phyloP scores from a whole-genome alignment of 2,113 vertebrate species.

The Cebidichthys violaceus region DNA sequence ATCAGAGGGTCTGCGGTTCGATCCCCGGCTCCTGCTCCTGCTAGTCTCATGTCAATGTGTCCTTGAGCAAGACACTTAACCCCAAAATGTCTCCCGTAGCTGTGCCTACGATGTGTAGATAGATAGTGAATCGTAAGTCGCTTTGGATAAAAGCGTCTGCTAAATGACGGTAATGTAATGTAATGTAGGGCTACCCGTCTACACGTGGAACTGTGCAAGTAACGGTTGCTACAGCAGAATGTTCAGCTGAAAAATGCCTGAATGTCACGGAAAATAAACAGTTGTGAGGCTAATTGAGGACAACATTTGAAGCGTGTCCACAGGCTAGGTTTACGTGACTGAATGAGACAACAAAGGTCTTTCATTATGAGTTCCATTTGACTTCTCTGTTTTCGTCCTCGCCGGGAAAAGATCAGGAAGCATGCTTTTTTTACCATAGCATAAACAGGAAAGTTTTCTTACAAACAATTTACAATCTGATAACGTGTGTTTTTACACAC shows the following conservation, averaged over 20 bases:
- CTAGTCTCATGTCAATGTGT: too few relatives aligned
- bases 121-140: too few relatives aligned
- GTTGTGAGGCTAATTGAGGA: constrained; percentile 1
- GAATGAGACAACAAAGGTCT: constrained; percentile 29
- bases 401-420: background rate
- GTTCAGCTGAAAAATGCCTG: background rate
- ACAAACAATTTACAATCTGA: constrained; percentile 18
- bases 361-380: constrained; percentile 8
- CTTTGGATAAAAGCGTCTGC: too few relatives aligned
- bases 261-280: background rate
- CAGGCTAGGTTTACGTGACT: constrained; percentile 12
- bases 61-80: too few relatives aligned
- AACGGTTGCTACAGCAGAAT: background rate
- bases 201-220: background rate
- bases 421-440: background rate
- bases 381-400: background rate
- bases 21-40: too few relatives aligned
- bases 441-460: constrained; percentile 37
- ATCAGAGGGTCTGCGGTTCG: too few relatives aligned
- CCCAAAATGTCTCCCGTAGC: too few relatives aligned
- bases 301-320: constrained; percentile 14
- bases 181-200: background rate
- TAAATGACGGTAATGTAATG: too few relatives aligned
- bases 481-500: background rate
- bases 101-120: too few relatives aligned